phyloP scores from a whole-genome alignment of 2,888 invertebrate genomes.

The Ophion ventricosus region DNA sequence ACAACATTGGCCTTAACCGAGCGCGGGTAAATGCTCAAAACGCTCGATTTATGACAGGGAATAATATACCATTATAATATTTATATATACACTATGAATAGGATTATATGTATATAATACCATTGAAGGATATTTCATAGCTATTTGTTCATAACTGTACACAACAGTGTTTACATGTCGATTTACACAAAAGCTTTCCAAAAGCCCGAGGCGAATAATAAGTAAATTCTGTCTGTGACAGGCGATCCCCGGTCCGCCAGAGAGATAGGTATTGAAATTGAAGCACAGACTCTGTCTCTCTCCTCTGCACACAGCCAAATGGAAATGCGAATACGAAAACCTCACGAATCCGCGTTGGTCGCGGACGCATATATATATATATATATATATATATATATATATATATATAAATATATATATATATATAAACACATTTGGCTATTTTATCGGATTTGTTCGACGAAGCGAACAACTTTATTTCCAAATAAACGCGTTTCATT shows the following conservation, averaged over 20 bases:
- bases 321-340: conserved; percentile 7
- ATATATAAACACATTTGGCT: neutral
- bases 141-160: neutral
- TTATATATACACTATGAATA: no score
- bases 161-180: neutral
- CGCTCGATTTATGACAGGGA: no score
- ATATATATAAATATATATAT: neutral
- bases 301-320: neutral
- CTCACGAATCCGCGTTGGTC: neutral
- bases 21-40: no score
- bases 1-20: no score
- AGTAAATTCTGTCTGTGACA: conserved; percentile 11
- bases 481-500: conserved; percentile 10
- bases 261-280: conserved; percentile 31
- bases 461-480: conserved; percentile 9
- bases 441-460: conserved; percentile 24
- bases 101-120: no score
- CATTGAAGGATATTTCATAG: neutral
- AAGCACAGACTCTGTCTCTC: neutral
- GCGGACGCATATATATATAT: neutral
- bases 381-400: neutral
- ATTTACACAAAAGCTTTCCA: neutral
- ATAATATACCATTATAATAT: no score
- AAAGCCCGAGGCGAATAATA: conserved; percentile 17
- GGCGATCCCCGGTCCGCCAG: neutral